Evolutionary conservation across 2,888 invertebrate species (phyloP), one percentile per base, ranked within the genome.

Genomic region (Alloscopus bannaensis): DNA sequence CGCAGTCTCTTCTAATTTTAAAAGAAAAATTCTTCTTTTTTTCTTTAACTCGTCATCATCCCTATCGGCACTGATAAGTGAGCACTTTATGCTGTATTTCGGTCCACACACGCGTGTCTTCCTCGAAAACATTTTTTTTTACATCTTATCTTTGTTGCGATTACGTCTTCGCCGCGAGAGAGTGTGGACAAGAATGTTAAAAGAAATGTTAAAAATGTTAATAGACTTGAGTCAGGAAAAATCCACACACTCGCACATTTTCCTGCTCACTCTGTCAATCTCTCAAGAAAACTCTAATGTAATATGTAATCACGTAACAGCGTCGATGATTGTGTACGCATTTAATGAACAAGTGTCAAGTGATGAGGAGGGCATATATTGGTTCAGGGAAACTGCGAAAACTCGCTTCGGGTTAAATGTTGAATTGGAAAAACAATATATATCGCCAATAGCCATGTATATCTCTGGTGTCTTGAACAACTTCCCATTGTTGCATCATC

Each of bases 141-240:
- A 8, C 36, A 36, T 18, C 50, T 50, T 22, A 50, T 50, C 50
- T n/a, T 50, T 42, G 42, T n/a, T 42, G 42, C 18, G 42, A 50
- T 50, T 11, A 55, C n/a, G 55, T 28, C 59, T 31, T 59, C 59
- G 11, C 31, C 31, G 20, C 29, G 24, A 52, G 4, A 50, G 22
- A 59, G 59, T 59, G 59, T 59, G 59, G 59, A 59, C 59, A 29
- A 59, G 24, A 55, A 55, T 55, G 28, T 55, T 28, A 59, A 29
- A n/a, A 59, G 59, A 59, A 59, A 59, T 59, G 59, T 59, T 59
- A 59, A 59, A 59, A 59, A 59, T 59, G 59, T 59, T 59, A 59
- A 59, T 59, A 59, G 59, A 36, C 31, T 59, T n/a, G 18, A 59
- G 18, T n/a, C n/a, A n/a, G 20, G 29, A 59, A 59, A 59, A 31